These are phyloP conservation scores for Crematogaster levior DNA, from an alignment of 2,888 invertebrate genomes.

Conservation along the genomic window DNA sequence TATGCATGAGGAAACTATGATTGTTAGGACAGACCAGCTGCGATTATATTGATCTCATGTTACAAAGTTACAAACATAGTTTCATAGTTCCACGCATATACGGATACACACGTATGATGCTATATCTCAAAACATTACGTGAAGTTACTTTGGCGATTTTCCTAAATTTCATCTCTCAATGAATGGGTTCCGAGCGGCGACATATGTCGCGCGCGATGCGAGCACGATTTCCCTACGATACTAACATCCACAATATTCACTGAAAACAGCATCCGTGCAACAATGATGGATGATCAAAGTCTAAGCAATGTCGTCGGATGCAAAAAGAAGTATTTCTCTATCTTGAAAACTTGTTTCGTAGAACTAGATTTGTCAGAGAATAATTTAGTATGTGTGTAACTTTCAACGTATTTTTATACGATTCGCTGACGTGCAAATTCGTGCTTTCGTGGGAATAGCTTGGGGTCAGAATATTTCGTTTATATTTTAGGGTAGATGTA, in stretches of 20 bases:
- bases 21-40: slow-evolving; percentile 2
- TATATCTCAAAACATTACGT: background rate
- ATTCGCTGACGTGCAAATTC: background rate
- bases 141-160: slow-evolving; percentile 10
- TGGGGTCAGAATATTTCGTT: background rate
- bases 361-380: background rate
- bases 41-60: slow-evolving; percentile 17
- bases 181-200: background rate
- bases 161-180: slow-evolving; percentile 33
- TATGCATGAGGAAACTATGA: background rate
- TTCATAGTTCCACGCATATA: background rate
- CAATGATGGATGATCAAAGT: background rate
- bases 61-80: slow-evolving; percentile 10
- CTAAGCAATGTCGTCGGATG: background rate
- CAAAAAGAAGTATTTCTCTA: background rate
- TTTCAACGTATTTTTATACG: background rate
- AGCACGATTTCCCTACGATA: background rate
- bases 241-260: background rate
- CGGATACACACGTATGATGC: background rate
- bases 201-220: background rate
- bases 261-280: background rate
- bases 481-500: background rate
- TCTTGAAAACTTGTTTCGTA: background rate
- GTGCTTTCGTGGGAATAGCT: background rate
- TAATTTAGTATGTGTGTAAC: slow-evolving; percentile 1